These are phyloP conservation scores for Stercorarius parasiticus DNA, from an alignment of 2,113 vertebrate species.

Conservation along the genomic window DNA sequence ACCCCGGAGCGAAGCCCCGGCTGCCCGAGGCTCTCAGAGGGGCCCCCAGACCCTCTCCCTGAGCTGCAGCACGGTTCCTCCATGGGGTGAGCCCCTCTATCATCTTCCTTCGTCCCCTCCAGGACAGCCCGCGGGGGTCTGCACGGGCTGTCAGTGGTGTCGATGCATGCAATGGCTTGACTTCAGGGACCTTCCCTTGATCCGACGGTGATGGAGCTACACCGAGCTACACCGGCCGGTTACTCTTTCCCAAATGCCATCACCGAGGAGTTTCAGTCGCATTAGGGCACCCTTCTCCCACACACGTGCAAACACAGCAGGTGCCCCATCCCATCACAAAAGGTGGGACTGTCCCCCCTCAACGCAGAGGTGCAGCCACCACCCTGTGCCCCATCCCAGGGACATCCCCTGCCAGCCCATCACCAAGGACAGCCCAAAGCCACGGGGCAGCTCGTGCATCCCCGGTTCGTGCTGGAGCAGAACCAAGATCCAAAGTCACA, in stretches of 20 bases:
- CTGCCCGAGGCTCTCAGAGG: background rate
- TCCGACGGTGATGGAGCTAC: background rate
- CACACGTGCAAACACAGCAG: rapidly evolving
- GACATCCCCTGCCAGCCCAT: background rate
- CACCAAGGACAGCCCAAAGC: background rate
- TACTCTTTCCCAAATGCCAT: rapidly evolving
- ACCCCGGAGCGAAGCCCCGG: background rate
- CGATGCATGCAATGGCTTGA: background rate
- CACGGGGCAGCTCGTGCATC: rapidly evolving
- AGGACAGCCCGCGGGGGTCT: background rate
- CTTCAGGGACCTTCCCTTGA: too few relatives aligned
- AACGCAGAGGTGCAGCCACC: background rate
- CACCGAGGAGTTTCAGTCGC: background rate
- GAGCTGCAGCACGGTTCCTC: background rate
- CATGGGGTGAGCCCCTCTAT: background rate
- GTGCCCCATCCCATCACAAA: background rate
- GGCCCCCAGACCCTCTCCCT: background rate
- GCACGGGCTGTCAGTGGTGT: background rate
- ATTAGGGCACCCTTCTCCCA: background rate
- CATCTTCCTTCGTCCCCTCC: background rate
- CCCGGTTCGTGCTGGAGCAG: rapidly evolving
- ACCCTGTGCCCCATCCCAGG: background rate
- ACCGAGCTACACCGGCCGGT: background rate
- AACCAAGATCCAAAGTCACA: background rate
- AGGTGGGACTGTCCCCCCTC: background rate